Evolutionary conservation across 2,113 vertebrate species (phyloP), one percentile per base, ranked within the genome.

Genomic region (Xenopus tropicalis): DNA sequence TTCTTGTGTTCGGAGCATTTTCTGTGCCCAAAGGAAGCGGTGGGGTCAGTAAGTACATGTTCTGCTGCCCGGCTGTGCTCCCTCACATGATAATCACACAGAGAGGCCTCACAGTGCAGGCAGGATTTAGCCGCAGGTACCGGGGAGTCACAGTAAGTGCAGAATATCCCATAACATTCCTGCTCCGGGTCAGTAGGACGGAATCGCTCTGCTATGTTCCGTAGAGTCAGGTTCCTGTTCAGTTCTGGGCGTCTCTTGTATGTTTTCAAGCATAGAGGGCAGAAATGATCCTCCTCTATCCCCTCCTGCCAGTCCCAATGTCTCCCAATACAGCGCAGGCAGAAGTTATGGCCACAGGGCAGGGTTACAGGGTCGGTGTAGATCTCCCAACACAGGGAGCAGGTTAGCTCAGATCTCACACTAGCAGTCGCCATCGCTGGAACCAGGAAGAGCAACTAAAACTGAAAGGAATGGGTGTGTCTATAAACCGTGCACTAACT

Each of bases 261-360:
- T 46, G 22, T 20, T 1, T 22, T 8, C 19, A 44, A 52, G 46
- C 65, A 66, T 22, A 24, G 43, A 19, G 65, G 65, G 24, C 65
- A 66, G 16, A 13, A 23, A 10, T 16, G 46, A 19, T 23, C 65
- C 12, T 44, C 13, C 2, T 48, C 65, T 2, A 14, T 25, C 14
- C 44, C 22, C n/a, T 22, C 1, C 44, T 66, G 65, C 17, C 44
- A 48, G 21, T 17, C 46, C 20, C 46, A 22, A 3, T 10, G 17
- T 11, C 23, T 44, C 62, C 14, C 43, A 21, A 46, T 66, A n/a
- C 62, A 65, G 62, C 10, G 3, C 1, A 12, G 37, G 37, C 62
- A 65, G 62, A 21, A 65, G 62, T 65, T 65, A 42, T 65, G 62
- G 37, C 62, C 62, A 44, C 62, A 65, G 4, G 17, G 37, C 37